phyloP scores from a whole-genome alignment of 2,888 invertebrate species.

The Troglohyphantes excavatus region DNA sequence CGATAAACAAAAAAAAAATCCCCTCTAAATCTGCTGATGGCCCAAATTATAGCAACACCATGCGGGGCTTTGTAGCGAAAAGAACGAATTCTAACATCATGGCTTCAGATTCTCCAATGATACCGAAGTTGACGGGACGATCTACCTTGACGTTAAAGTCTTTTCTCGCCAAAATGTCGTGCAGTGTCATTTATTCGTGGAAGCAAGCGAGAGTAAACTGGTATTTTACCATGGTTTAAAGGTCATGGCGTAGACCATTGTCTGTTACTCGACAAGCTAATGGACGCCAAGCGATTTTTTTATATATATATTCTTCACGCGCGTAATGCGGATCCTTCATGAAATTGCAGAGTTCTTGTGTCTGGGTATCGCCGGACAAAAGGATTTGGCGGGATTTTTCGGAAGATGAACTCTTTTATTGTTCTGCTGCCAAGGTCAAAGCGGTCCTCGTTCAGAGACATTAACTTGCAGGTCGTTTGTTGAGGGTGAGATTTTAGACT shows the following conservation, averaged over 20 bases:
- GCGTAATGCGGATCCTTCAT: slow-evolving; percentile 35
- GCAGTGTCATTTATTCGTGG: slow-evolving; percentile 50
- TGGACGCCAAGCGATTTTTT: slow-evolving; percentile 37
- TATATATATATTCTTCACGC: background rate
- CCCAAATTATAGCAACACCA: slow-evolving; percentile 31
- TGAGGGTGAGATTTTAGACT: too few species aligned
- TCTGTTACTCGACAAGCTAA: slow-evolving; percentile 13
- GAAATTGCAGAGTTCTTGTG: slow-evolving; percentile 18
- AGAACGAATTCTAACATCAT: background rate
- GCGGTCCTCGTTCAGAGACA: background rate
- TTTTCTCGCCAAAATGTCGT: slow-evolving; percentile 18
- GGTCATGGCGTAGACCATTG: slow-evolving; percentile 43
- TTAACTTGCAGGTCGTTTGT: background rate
- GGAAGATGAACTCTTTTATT: background rate
- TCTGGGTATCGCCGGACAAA: background rate
- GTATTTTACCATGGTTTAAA: slow-evolving; percentile 41
- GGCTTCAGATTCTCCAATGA: background rate
- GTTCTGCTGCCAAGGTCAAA: slow-evolving; percentile 4
- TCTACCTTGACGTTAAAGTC: background rate
- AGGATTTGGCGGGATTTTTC: background rate
- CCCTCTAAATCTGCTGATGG: slow-evolving; percentile 29
- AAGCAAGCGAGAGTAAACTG: slow-evolving; percentile 24
- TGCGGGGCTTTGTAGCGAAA: slow-evolving; percentile 14
- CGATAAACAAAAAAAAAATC: slow-evolving; percentile 31
- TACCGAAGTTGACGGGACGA: background rate